Evolutionary conservation across 1,140 invertebrate genomes (phyloP).

Genomic region (Heterodera carotae): DNA sequence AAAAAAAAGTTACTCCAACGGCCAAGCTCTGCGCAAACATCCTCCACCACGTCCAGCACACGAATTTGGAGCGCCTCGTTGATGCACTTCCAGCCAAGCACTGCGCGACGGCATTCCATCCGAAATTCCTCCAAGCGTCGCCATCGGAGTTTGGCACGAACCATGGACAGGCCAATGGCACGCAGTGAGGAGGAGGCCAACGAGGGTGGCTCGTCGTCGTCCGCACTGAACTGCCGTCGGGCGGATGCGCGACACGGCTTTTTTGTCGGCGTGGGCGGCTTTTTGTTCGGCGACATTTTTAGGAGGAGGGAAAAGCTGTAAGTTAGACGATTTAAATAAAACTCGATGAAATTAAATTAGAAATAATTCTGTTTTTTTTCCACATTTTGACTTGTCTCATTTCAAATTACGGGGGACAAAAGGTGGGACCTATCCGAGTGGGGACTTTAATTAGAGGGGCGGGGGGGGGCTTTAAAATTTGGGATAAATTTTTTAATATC

Average conservation of each 20-base stretch:
- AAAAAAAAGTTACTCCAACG: constrained; percentile 46
- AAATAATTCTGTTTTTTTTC: too few species aligned
- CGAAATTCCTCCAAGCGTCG: constrained; percentile 26
- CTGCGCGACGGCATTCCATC: constrained; percentile 12
- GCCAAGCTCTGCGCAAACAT: constrained; percentile 40
- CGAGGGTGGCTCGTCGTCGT: background rate
- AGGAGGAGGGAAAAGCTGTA: too few species aligned
- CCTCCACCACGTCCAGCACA: constrained; percentile 37
- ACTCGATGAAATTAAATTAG: too few species aligned
- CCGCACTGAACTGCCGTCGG: background rate
- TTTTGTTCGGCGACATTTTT: background rate
- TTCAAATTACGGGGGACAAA: too few species aligned
- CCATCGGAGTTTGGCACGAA: constrained; percentile 33
- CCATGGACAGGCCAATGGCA: constrained; percentile 20
- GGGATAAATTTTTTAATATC: too few species aligned
- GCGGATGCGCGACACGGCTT: background rate
- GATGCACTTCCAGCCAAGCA: constrained; percentile 25
- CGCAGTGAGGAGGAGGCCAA: constrained; percentile 5
- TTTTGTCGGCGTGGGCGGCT: background rate
- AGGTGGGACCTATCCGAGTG: too few species aligned
- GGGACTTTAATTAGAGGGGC: too few species aligned
- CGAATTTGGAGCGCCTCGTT: constrained; percentile 16
- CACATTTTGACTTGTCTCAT: too few species aligned
- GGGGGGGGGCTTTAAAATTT: too few species aligned
- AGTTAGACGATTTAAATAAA: too few species aligned